Evolutionary conservation across 2,797 vertebrate species (phyloP).

Genomic region (Premnoplex brunnescens): DNA sequence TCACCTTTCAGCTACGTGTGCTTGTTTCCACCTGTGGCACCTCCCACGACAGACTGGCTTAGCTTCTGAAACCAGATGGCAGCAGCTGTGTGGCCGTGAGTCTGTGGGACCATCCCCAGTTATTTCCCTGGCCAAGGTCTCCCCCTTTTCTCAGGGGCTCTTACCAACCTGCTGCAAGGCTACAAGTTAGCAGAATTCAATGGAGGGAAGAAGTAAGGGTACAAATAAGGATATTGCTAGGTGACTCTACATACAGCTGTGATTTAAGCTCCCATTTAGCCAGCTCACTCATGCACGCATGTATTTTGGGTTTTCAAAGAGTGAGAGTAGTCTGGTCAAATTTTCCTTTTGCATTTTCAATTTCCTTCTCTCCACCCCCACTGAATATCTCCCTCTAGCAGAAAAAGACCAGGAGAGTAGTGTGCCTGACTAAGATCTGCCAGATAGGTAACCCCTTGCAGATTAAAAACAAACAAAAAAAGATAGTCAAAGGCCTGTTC

Average conservation of each 20-base stretch:
- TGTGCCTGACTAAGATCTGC: background rate
- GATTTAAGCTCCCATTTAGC: background rate
- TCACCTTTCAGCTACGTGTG: background rate
- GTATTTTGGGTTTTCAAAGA: background rate
- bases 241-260: background rate
- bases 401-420: background rate
- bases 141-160: background rate
- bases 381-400: background rate
- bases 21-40: background rate
- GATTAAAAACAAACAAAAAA: background rate
- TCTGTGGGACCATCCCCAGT: background rate
- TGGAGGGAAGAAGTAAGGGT: background rate
- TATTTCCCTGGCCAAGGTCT: background rate
- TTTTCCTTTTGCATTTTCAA: background rate
- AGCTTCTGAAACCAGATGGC: background rate
- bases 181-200: background rate
- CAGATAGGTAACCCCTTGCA: background rate
- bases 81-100: background rate
- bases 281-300: background rate
- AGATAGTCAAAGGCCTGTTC: background rate
- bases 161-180: background rate
- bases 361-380: background rate
- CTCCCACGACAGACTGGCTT: background rate
- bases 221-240: background rate
- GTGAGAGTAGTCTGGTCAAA: background rate